Evolutionary conservation across 1,140 invertebrate species (phyloP), one percentile per base, ranked within the genome.

Genomic region (Lepidostoma basale): DNA sequence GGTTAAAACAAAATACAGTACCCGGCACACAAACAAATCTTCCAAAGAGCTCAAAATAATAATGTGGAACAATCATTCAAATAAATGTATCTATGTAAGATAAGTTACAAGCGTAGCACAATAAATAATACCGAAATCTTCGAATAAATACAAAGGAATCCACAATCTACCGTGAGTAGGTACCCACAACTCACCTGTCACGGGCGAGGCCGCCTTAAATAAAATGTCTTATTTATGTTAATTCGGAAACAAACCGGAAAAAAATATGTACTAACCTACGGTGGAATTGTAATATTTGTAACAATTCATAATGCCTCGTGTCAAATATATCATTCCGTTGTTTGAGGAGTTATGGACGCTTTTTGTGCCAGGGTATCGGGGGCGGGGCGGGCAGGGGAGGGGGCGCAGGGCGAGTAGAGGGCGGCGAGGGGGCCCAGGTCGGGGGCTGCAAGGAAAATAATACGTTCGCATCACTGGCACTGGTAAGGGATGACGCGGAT

Each of bases 161-260:
- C n/a, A n/a, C n/a, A n/a, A n/a, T n/a, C n/a, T n/a, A n/a, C n/a
- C 54, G 64, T 42, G 49, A 62, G 54, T 58, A 52, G 47, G 22
- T 52, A 52, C 47, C 56, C 42, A 62, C 66, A 58, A 44, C 67
- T 72, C 70, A 72, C 70, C 70, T 72, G 70, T 68, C 70, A 67
- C 47, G 25, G 4, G 12, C 33, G 30, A 59, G 20, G 45, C 47
- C 59, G 60, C 65, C 69, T 62, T 64, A 59, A 71, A 65, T 65
- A 66, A 68, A 72, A 72, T 69, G 62, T 72, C 70, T 72, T 72
- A 72, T 72, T 72, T 72, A 72, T 72, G 70, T 69, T 72, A 72
- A 72, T 72, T 72, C 67, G 28, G 47, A 64, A 69, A 72, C 67
- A 69, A 66, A 72, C 70, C 70, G 70, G 70, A 68, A 72, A 58